Evolutionary conservation across 2,888 invertebrate genomes (phyloP).

Genomic region (Campopleginae sp.): DNA sequence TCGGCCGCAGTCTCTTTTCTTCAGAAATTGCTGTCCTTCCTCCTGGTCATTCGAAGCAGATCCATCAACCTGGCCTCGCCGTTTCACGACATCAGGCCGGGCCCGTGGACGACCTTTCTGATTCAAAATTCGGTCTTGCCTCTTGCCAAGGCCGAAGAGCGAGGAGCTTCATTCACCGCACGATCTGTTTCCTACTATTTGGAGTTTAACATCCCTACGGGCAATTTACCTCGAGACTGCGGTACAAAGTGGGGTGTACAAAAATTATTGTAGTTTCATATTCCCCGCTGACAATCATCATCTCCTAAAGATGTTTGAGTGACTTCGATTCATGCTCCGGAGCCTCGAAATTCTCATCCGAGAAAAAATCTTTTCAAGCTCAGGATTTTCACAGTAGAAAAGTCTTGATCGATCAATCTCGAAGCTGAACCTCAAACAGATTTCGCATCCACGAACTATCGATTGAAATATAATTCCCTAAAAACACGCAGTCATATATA

Average conservation of each 20-base stretch:
- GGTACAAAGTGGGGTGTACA: background rate
- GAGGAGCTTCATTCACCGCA: background rate
- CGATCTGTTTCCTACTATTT: background rate
- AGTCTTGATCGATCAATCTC: conserved; percentile 1
- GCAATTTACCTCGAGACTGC: background rate
- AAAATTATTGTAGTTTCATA: background rate
- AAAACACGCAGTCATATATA: background rate
- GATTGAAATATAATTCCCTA: background rate
- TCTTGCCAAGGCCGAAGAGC: no score
- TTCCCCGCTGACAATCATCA: conserved; percentile 15
- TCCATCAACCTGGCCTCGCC: conserved; percentile 37
- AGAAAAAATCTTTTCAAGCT: background rate
- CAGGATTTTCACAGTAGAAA: background rate
- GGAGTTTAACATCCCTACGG: background rate
- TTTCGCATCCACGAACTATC: background rate
- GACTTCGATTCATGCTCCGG: background rate
- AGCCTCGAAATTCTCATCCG: background rate
- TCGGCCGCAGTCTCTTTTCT: background rate
- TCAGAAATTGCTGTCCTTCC: background rate
- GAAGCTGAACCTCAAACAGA: background rate
- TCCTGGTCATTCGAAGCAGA: conserved; percentile 31
- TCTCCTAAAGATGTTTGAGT: conserved; percentile 3
- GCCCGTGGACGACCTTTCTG: background rate
- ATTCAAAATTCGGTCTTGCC: conserved; percentile 9
- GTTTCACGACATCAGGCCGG: conserved; percentile 1